Evolutionary conservation across 1,140 invertebrate species (phyloP), one percentile per base, ranked within the genome.

Genomic region (Zaprionus vittiger): DNA sequence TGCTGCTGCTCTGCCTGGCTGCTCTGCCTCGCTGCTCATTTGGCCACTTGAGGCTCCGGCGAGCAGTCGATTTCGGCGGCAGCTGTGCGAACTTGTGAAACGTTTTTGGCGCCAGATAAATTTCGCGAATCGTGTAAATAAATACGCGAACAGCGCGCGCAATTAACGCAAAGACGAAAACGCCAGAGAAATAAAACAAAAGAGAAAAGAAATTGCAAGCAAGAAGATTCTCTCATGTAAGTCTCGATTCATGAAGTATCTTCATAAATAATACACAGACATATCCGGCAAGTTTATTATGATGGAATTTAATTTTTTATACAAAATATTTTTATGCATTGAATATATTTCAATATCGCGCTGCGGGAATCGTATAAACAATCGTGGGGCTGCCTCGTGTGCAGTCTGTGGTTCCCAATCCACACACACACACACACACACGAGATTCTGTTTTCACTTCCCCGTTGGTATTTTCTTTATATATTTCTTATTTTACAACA

Each of bases 71-170:
- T 68, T 75, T 5, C n/a, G 37, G 34, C 24, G 37, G 38, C 12
- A 28, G 55, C 17, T 55, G 17, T 62, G 68, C 41, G 56, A 55
- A 59, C n/a, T 76, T 76, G 73, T 72, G 34, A 41, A 65, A 59
- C 68, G 70, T 78, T 78, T 74, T 69, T 78, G 76, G 76, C 71
- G 76, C 64, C 71, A 69, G 67, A 75, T 75, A 75, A 64, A 75
- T 74, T 77, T 62, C 44, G 44, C 56, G 24, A 60, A 71, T 55
- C 61, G 75, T 77, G 24, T 77, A 77, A 77, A 77, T 73, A 77
- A 77, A 73, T 68, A 72, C 66, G n/a, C 52, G 31, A 57, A 56
- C 37, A 66, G 63, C 61, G 41, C n/a, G 41, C 41, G 12, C 22
- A 49, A 17, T 47, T 11, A 47, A 17, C 12, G 31, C 31, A 31